Evolutionary conservation across 2,888 invertebrate species (phyloP).

Genomic region (Noctuana brunneofusca): DNA sequence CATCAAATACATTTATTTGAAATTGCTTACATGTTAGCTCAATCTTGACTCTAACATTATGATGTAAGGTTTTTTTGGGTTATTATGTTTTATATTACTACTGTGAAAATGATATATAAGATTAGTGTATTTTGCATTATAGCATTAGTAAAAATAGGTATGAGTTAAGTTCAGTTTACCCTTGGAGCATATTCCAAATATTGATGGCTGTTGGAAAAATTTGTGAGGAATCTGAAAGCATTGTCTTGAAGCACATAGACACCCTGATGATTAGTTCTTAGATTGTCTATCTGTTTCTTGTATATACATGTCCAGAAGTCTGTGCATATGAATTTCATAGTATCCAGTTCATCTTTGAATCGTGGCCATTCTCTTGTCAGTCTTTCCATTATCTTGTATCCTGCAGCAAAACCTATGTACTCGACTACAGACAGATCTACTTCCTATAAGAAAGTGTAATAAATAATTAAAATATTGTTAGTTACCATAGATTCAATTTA

Average conservation of each 20-base stretch:
- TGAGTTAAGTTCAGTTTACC: conserved; percentile 70
- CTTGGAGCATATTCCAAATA: conserved; percentile 95
- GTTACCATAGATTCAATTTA: too few relatives aligned
- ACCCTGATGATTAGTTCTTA: conserved; percentile 98
- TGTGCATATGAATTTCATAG: conserved; percentile 99
- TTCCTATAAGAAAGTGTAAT: conserved; percentile 81
- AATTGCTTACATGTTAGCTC: too few relatives aligned
- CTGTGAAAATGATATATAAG: too few relatives aligned
- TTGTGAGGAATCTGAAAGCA: conserved; percentile 94
- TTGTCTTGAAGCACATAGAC: conserved; percentile 99
- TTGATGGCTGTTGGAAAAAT: conserved; percentile 94
- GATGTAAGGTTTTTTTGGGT: too few relatives aligned
- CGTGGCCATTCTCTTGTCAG: conserved; percentile 95
- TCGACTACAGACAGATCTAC: conserved; percentile 89
- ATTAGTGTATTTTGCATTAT: too few relatives aligned
- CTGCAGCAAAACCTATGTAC: conserved; percentile 92
- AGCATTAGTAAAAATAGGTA: too few relatives aligned
- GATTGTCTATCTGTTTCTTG: conserved; percentile 98
- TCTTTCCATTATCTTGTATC: conserved; percentile 92
- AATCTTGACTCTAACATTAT: too few relatives aligned
- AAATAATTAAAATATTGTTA: too few relatives aligned
- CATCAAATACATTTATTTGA: too few relatives aligned
- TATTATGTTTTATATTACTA: too few relatives aligned
- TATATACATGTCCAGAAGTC: conserved; percentile 99
- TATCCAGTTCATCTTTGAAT: conserved; percentile 98